Conservation (phyloP, 2,113 vertebrate genomes). For the Tenebrosternarchus preto region DNA sequence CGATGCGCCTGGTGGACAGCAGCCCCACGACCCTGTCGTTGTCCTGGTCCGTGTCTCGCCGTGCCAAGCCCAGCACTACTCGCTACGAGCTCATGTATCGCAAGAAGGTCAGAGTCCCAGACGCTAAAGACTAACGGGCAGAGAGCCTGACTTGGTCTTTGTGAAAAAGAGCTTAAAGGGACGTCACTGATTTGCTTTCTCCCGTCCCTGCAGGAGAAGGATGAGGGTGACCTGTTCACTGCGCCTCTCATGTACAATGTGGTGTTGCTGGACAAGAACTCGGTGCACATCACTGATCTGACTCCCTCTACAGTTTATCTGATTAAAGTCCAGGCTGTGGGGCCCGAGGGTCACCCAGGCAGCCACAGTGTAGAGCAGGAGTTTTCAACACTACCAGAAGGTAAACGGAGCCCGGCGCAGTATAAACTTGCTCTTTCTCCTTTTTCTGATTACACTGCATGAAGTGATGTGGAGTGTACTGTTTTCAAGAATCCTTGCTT, state of each 20-base stretch:
- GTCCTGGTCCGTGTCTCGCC: constrained; percentile 83
- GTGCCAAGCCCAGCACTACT: constrained; percentile 71
- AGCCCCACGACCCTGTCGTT: constrained; percentile 80
- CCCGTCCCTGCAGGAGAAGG: constrained; percentile 60
- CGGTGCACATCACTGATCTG: constrained; percentile 78
- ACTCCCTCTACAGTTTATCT: constrained; percentile 81
- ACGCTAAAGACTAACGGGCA: background rate
- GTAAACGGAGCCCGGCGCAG: constrained; percentile 43
- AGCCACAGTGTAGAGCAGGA: constrained; percentile 82
- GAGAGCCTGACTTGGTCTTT: background rate
- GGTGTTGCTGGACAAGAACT: constrained; percentile 81
- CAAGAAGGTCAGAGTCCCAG: constrained; percentile 81
- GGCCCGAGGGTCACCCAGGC: constrained; percentile 72
- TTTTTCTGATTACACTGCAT: background rate
- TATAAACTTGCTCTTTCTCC: background rate
- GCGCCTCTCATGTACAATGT: constrained; percentile 87
- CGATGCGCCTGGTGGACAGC: constrained; percentile 77
- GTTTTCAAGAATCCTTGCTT: background rate
- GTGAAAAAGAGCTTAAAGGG: no score
- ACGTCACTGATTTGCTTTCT: no score
- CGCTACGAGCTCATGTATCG: constrained; percentile 91
- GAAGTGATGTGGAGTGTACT: background rate
- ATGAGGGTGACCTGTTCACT: no score
- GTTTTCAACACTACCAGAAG: constrained; percentile 79
- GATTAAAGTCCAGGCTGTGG: constrained; percentile 86